Evolutionary conservation across 2,797 vertebrate species (phyloP), one percentile per base, ranked within the genome.

Genomic region (Clamator glandarius): DNA sequence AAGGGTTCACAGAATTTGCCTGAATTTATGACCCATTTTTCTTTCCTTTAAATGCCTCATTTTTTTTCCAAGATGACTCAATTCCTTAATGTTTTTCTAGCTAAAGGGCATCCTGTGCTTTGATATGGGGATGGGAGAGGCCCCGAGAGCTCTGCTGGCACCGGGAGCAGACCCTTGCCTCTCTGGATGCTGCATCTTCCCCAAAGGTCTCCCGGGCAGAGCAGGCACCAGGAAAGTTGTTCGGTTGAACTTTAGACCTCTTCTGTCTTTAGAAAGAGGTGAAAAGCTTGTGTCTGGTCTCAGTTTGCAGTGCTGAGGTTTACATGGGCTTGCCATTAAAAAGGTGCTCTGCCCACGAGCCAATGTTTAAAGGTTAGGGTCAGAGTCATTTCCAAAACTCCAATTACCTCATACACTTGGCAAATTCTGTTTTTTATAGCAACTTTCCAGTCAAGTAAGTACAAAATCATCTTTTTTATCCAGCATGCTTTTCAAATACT

Each of bases 21-120:
- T 95, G 80, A 91, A 93, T 96, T 95, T 97, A 95, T 96, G 84
- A 93, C 82, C 94, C 67, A 67, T 94, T 96, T 96, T 97, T 68
- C 84, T 96, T 97, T 68, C 84, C 85, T 93, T 93, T 88, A 92
- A 95, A 94, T 73, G 33, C 55, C 21, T 84, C 42, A 2, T 90
- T 44, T 24, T 59, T 55, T 36, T 44, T 54, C 31, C 85, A 67
- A 69, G 85, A 91, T 95, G 89, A 93, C 79, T 95, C 93, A 90
- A 26, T 84, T 88, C 86, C 67, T 84, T 78, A 70, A 88, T 96
- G 87, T 93, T 96, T 95, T 92, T 67, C 80, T 95, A 77, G 92
- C 95, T 94, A 87, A 94, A 94, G 92, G 95, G 89, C 96, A 96
- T 96, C 95, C 92, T 96, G 87, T 94, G 58, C 94, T 95, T 93